Evolutionary conservation across 2,888 invertebrate species (phyloP).

Genomic region (Eupsilia transversa): DNA sequence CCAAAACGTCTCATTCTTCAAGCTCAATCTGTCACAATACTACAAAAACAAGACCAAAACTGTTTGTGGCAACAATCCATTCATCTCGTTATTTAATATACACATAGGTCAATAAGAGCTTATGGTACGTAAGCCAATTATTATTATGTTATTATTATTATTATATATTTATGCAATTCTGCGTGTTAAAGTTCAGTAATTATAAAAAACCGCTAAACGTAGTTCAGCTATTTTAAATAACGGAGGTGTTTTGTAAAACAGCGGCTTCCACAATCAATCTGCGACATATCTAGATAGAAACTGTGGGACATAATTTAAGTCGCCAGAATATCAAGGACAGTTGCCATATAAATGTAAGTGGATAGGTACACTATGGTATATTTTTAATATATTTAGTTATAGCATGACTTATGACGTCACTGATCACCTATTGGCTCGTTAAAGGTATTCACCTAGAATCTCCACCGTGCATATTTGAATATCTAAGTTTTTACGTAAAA

Average conservation of each 20-base stretch:
- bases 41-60: neutral
- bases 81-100: neutral
- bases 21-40: neutral
- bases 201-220: too few species aligned
- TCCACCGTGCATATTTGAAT: conserved; percentile 40
- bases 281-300: neutral
- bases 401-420: conserved; percentile 10
- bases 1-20: neutral
- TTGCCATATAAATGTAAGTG: neutral
- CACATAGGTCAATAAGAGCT: neutral
- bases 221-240: too few species aligned
- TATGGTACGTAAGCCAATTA: too few species aligned
- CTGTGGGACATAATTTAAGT: neutral
- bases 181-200: too few species aligned
- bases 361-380: neutral
- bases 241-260: too few species aligned
- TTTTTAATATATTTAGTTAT: neutral
- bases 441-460: conserved; percentile 12
- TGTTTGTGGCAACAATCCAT: neutral
- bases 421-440: conserved; percentile 27
- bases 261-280: too few species aligned
- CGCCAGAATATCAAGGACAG: neutral
- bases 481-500: conserved; percentile 45
- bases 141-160: too few species aligned
- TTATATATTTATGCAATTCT: too few species aligned